Percentiles rank a stretch among this genome's conserved stretches.
phyloP scores from a whole-genome alignment of 2,797 vertebrate species.

The Melanotaenia trifasciata region DNA sequence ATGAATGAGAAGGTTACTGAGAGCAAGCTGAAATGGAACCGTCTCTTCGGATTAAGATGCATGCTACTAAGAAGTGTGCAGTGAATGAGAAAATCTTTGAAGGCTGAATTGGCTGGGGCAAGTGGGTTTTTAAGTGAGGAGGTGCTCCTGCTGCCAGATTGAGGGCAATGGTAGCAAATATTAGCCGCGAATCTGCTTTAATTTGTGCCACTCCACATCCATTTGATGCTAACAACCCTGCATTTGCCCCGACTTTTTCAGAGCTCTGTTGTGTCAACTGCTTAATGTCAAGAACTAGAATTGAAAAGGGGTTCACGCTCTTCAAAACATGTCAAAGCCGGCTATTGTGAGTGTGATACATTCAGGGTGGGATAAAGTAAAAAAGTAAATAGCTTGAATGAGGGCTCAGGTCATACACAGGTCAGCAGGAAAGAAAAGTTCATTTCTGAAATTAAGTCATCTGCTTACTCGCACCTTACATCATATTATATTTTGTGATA shows the following conservation, averaged over 20 bases:
- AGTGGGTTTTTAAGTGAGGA: conserved; percentile 14
- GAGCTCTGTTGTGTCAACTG: conserved; percentile 37
- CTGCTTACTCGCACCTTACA: not conserved
- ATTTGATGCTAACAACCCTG: conserved; percentile 40
- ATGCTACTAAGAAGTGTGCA: conserved; percentile 54
- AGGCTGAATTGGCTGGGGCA: conserved; percentile 25
- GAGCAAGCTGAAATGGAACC: conserved; percentile 68
- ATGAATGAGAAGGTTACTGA: conserved; percentile 68
- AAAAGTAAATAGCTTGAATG: conserved; percentile 21
- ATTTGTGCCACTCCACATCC: conserved; percentile 43
- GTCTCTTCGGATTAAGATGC: conserved; percentile 77
- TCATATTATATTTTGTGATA: not conserved
- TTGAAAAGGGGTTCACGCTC: conserved; percentile 42
- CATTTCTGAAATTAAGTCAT: not conserved
- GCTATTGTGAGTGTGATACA: conserved; percentile 14
- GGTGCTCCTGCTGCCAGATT: conserved; percentile 31
- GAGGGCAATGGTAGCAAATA: conserved; percentile 52
- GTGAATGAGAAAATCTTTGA: conserved; percentile 61
- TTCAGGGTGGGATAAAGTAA: conserved; percentile 9
- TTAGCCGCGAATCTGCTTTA: conserved; percentile 48
- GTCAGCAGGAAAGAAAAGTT: conserved; percentile 11
- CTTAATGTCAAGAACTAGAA: conserved; percentile 57
- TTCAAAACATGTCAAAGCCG: conserved; percentile 20
- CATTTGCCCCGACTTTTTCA: conserved; percentile 47
- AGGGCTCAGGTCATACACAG: conserved; percentile 11